phyloP scores from a whole-genome alignment of 2,113 vertebrate genomes.

The Pholis gunnellus region DNA sequence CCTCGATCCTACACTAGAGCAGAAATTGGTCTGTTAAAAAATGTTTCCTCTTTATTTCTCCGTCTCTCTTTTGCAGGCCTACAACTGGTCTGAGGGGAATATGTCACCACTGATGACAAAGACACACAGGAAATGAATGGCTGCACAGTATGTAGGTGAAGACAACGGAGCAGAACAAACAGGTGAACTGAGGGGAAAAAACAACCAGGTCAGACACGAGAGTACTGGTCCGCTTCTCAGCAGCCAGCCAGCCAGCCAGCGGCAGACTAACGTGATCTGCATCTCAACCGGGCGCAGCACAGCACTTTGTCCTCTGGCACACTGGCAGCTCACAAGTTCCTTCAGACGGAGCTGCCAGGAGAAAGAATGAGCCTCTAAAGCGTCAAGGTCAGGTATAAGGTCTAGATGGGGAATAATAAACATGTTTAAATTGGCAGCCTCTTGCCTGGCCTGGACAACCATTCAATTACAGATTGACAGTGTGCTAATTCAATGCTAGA shows the following conservation, averaged over 20 bases:
- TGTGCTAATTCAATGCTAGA: constrained; percentile 66
- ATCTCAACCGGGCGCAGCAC: constrained; percentile 66
- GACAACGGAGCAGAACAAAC: constrained; percentile 52
- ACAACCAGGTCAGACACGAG: constrained; percentile 72
- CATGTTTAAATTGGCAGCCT: constrained; percentile 67
- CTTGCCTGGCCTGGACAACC: constrained; percentile 30
- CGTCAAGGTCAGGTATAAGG: constrained; percentile 72
- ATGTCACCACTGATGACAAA: constrained; percentile 58
- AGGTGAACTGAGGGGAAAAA: constrained; percentile 57
- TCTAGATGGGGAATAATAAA: constrained; percentile 67
- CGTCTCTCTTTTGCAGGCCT: constrained; percentile 8
- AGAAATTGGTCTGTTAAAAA: constrained; percentile 25
- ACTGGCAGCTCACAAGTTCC: constrained; percentile 58
- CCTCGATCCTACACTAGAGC: neutral
- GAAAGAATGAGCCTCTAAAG: constrained; percentile 58
- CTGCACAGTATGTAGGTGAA: constrained; percentile 25
- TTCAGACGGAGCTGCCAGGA: constrained; percentile 59
- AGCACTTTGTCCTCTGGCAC: constrained; percentile 72
- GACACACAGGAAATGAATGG: constrained; percentile 57
- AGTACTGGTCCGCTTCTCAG: constrained; percentile 67
- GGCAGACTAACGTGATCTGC: constrained; percentile 74
- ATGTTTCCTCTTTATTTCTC: neutral
- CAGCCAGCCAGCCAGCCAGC: constrained; percentile 60
- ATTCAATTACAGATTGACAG: constrained; percentile 70
- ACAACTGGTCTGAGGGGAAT: constrained; percentile 19